These are phyloP conservation scores for Procavia capensis DNA, from an alignment of 2,113 vertebrate species.

Conservation along the genomic window DNA sequence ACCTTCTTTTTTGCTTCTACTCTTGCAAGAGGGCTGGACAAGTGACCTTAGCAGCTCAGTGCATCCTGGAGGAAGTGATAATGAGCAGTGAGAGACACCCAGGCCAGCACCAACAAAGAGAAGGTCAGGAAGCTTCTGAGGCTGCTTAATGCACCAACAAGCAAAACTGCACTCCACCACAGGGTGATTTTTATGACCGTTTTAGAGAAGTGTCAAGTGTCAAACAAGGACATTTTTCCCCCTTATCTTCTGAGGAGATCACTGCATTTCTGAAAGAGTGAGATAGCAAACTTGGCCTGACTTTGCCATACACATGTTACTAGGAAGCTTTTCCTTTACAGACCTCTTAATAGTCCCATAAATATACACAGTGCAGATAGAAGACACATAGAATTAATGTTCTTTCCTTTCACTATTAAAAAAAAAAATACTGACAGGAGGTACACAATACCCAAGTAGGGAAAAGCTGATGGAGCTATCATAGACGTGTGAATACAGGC, in stretches of 20 bases:
- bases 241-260: conserved; percentile 59
- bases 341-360: background rate
- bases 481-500: conserved; percentile 65
- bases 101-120: background rate
- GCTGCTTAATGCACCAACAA: background rate
- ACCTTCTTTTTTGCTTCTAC: background rate
- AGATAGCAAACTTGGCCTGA: conserved; percentile 1
- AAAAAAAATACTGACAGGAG: background rate
- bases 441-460: conserved; percentile 1
- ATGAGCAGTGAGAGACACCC: background rate
- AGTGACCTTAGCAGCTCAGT: background rate
- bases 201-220: conserved; percentile 56
- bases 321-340: background rate
- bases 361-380: background rate
- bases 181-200: conserved; percentile 47
- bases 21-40: background rate
- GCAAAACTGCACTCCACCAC: background rate
- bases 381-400: background rate
- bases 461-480: conserved; percentile 23
- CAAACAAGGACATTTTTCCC: conserved; percentile 37
- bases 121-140: conserved; percentile 12
- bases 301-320: background rate
- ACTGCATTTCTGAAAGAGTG: conserved; percentile 12
- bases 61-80: conserved; percentile 40
- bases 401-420: conserved; percentile 37